These are phyloP conservation scores for Pomatorhinus ruficollis DNA, from an alignment of 2,113 vertebrate species.

Conservation along the genomic window DNA sequence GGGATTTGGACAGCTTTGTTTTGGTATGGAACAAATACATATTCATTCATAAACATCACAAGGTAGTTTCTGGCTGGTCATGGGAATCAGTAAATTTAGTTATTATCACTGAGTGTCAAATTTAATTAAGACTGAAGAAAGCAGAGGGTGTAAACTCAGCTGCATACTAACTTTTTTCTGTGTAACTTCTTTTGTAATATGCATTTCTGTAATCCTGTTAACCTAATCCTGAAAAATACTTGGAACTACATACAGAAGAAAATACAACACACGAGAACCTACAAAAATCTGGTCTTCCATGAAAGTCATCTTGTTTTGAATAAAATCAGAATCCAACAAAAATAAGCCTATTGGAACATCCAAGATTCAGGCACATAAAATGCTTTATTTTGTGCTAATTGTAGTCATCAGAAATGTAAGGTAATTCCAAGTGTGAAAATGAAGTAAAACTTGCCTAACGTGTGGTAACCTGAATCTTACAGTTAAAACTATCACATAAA, in stretches of 20 bases:
- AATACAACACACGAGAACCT: not conserved
- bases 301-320: not conserved
- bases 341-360: not conserved
- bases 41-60: not conserved
- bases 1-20: not conserved
- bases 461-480: not conserved
- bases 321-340: not conserved
- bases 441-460: not conserved
- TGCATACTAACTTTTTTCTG: not conserved
- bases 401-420: not conserved
- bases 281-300: not conserved
- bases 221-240: not conserved
- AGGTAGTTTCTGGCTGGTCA: not conserved
- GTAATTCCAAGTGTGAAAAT: not conserved
- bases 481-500: not conserved
- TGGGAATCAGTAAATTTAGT: not conserved
- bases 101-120: not conserved
- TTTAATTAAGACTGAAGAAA: not conserved
- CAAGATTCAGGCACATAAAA: not conserved
- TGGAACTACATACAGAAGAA: not conserved
- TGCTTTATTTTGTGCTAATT: not conserved
- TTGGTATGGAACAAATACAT: not conserved
- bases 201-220: constrained; percentile 4
- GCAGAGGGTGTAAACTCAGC: not conserved
- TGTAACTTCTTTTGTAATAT: not conserved